Conservation (phyloP, 2,888 invertebrate species). For the Drosophila anomalata region DNA sequence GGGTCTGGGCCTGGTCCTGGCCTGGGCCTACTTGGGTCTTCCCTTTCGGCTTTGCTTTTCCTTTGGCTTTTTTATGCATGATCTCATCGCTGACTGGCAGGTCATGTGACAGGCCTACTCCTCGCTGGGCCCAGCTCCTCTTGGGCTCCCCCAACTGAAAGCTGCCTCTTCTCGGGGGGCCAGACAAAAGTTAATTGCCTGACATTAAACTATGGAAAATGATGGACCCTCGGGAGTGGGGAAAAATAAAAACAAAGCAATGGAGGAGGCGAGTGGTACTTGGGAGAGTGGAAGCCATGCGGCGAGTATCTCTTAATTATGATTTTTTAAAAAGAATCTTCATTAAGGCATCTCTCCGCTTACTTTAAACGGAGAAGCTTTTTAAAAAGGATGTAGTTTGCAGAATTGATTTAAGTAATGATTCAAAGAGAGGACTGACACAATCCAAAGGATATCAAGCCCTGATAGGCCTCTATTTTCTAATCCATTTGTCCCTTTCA, state of each 20-base stretch:
- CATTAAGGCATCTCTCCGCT: conserved; percentile 15
- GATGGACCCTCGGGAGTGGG: conserved; percentile 62
- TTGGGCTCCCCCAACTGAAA: not conserved
- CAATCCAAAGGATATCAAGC: not conserved
- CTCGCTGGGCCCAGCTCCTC: conserved; percentile 17
- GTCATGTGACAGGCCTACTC: conserved; percentile 42
- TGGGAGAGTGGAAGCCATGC: conserved; percentile 15
- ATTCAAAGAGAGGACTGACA: not conserved
- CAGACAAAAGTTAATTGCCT: conserved; percentile 78
- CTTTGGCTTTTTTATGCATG: conserved; percentile 70
- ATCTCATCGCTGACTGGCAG: conserved; percentile 77
- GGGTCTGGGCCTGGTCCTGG: not conserved
- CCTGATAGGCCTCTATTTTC: conserved; percentile 17
- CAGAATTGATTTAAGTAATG: too few relatives aligned
- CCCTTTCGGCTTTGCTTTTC: conserved; percentile 19
- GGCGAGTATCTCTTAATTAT: conserved; percentile 36
- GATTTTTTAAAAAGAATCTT: conserved; percentile 27
- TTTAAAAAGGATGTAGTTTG: too few relatives aligned
- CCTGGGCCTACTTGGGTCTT: too few relatives aligned
- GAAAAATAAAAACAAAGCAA: conserved; percentile 5
- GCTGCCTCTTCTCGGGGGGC: conserved; percentile 26
- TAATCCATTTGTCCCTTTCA: conserved; percentile 18
- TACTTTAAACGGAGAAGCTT: conserved; percentile 4
- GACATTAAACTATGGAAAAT: conserved; percentile 77
- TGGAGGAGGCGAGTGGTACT: not conserved